Evolutionary conservation across 35 echinoderm and acorn worm species (phyloP).

Genomic region (Eucidaris tribuloides): DNA sequence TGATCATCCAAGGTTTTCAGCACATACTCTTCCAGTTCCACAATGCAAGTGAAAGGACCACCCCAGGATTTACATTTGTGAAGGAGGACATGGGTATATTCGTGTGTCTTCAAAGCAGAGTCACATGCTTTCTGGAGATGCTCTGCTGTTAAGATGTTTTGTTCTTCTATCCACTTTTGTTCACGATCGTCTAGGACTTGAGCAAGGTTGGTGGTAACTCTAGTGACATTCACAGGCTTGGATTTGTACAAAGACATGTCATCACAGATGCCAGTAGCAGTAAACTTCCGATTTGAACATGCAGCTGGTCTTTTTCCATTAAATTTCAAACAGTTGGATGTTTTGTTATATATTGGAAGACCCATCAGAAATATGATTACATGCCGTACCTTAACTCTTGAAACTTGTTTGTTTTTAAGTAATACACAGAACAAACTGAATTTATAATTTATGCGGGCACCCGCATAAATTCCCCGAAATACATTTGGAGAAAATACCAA

Average conservation of each 20-base stretch:
- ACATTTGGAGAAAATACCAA: too few relatives aligned
- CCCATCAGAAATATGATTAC: too few relatives aligned
- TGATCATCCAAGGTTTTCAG: background rate
- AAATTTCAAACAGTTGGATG: too few relatives aligned
- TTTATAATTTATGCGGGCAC: too few relatives aligned
- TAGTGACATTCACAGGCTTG: background rate
- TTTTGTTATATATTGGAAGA: too few relatives aligned
- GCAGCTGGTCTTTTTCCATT: background rate
- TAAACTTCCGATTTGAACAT: slow-evolving; percentile 21
- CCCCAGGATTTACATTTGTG: slow-evolving; percentile 4
- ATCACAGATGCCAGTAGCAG: background rate
- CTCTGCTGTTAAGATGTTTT: background rate
- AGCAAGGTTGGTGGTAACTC: background rate
- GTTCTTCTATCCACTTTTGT: background rate
- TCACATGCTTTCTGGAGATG: background rate
- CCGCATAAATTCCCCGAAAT: too few relatives aligned
- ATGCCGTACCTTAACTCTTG: too few relatives aligned
- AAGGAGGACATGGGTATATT: background rate
- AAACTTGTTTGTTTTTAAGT: too few relatives aligned
- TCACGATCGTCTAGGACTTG: background rate
- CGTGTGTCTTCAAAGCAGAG: slow-evolving; percentile 1
- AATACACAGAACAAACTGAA: too few relatives aligned
- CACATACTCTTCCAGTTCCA: background rate
- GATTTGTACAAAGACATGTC: slow-evolving; percentile 4
- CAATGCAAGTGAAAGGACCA: background rate